Base-by-base conservation (phyloP, 2,888 invertebrate genomes). In the Agonopterix alstromeriana region DNA sequence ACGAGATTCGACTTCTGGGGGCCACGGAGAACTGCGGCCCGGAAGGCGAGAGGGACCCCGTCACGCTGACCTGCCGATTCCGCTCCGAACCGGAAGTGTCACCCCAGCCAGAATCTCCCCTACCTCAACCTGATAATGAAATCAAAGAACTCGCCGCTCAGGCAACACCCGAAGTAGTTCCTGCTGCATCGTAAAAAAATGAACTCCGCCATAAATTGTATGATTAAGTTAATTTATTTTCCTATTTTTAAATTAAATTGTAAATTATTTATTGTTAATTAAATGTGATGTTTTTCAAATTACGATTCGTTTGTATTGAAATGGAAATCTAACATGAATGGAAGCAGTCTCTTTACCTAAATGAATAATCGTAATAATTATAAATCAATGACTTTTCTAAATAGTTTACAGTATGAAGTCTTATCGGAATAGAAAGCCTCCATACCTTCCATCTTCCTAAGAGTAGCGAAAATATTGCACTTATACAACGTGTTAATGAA, bases 1-100 rank as follows among this genome's bases (percentile, higher is more conserved):
- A 86, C 11, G 85, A 90, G 55, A 77, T 89, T 65, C 91, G 89
- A 62, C 81, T 94, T 43, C 62, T 94, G 12, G 93, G 94, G 0
- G 93, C 92, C 12, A 88, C 89, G 46, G 94, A 94, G 65, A 93
- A 94, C 67, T 95, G 95, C 71, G 94, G 94, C 11, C 94, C 94
- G 0, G 94, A 92, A 45, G 87, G 92, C 61, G 89, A 87, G 58
- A 90, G 94, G 36, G 93, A 95, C 68, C 88, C 90, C n/a, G 89
- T 90, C 51, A 94, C 94, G 8, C 88, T 93, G 42, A 93, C 92
- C 65, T 87, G 86, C 57, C 72, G 78, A 12, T 61, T 11, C 58
- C 58, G 5, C 42, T 57, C 40, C 49, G 53, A 36, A 35, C 40
- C 43, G 27, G 17, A 7, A 9, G 27, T 3, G 2, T 8, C 48